phyloP scores from a whole-genome alignment of 2,113 vertebrate species.

The Brevimyrus niger region DNA sequence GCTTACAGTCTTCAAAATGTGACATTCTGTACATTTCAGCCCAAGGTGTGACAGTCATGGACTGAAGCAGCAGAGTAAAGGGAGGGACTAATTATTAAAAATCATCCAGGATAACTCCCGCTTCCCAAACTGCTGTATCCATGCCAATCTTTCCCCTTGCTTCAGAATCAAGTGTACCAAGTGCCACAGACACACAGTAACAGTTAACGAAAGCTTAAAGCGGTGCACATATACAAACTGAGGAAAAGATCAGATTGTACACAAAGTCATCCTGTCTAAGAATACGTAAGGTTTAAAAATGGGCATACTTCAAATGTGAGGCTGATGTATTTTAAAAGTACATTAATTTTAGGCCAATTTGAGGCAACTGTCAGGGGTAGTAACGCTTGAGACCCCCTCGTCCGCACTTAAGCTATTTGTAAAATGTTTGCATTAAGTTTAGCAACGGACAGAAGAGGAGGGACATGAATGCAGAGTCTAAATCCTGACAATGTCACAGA shows the following conservation, averaged over 20 bases:
- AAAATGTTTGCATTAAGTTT: not conserved
- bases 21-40: not conserved
- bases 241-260: not conserved
- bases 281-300: not conserved
- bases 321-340: not conserved
- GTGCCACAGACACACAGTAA: not conserved
- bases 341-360: not conserved
- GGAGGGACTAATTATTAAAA: not conserved
- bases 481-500: not conserved
- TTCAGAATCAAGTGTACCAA: not conserved
- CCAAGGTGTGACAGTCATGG: not conserved
- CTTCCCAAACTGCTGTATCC: not conserved
- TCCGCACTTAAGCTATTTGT: not conserved
- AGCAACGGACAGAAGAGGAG: not conserved
- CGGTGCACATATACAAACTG: not conserved
- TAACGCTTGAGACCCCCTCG: not conserved
- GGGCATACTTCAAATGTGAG: not conserved
- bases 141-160: not conserved
- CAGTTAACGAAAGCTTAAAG: not conserved
- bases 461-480: not conserved
- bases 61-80: not conserved
- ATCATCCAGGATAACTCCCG: not conserved
- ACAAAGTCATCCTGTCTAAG: not conserved
- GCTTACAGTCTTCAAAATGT: slow-evolving; percentile 1
- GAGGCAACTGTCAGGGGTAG: not conserved